Evolutionary conservation across 2,113 vertebrate species (phyloP).

Genomic region (Argyrosomus japonicus): DNA sequence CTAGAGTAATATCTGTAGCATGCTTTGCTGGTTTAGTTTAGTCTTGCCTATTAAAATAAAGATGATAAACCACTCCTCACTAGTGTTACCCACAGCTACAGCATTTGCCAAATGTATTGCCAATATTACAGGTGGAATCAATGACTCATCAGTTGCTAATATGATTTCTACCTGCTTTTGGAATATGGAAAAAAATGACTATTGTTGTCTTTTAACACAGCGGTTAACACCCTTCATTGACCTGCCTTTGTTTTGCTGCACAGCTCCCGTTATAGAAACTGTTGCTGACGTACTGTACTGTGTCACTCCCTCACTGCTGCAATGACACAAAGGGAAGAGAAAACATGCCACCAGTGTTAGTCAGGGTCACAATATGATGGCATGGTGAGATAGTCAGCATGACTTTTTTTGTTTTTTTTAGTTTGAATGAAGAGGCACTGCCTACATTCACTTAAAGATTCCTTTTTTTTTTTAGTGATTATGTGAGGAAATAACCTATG

Average conservation of each 20-base stretch:
- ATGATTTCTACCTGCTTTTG: background rate
- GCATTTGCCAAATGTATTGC: conserved; percentile 3
- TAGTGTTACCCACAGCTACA: background rate
- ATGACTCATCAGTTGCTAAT: conserved; percentile 44
- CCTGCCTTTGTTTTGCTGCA: conserved; percentile 42
- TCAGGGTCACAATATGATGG: conserved; percentile 34
- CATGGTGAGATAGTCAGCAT: background rate
- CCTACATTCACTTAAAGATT: background rate
- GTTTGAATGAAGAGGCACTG: background rate
- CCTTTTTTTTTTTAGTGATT: background rate
- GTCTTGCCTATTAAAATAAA: background rate
- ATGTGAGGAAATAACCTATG: background rate
- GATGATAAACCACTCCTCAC: background rate
- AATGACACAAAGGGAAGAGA: conserved; percentile 35
- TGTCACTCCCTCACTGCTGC: conserved; percentile 34
- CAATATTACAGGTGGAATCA: conserved; percentile 17
- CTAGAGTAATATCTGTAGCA: no score
- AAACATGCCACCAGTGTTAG: conserved; percentile 30
- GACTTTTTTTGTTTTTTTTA: background rate
- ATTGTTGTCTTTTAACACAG: background rate
- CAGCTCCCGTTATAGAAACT: conserved; percentile 30
- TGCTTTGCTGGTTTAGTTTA: background rate
- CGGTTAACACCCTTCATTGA: conserved; percentile 53
- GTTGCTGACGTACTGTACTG: conserved; percentile 40
- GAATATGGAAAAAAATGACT: background rate